A percentile compares a stretch with the other conserved stretches of the same genome.
phyloP scores from a whole-genome alignment of 2,888 invertebrate species.

The Ellobium chinense region DNA sequence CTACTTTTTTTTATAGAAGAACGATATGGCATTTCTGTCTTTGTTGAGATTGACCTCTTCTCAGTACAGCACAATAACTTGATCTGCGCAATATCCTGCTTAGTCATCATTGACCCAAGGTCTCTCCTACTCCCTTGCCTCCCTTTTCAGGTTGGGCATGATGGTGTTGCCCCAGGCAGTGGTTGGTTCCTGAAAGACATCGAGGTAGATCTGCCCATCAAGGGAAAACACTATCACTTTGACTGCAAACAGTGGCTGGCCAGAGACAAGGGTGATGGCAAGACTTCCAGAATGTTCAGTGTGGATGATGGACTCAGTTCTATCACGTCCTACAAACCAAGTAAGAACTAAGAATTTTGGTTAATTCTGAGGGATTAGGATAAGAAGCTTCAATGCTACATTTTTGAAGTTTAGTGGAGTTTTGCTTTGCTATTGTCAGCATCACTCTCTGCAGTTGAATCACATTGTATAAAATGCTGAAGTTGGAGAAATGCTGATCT shows the following conservation, averaged over 20 bases:
- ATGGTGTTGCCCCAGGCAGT: conserved; percentile 74
- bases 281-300: conserved; percentile 72
- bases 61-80: no score
- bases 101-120: no score
- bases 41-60: no score
- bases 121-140: neutral
- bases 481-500: no score
- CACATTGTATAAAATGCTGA: no score
- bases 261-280: conserved; percentile 76
- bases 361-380: neutral
- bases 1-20: no score
- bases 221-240: conserved; percentile 77
- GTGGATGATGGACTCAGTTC: conserved; percentile 74
- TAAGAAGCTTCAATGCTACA: no score
- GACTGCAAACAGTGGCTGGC: conserved; percentile 77
- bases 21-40: no score
- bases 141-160: conserved; percentile 74
- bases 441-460: no score
- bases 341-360: conserved; percentile 61
- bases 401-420: no score
- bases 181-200: conserved; percentile 78
- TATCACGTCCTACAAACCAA: conserved; percentile 75
- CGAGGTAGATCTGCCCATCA: conserved; percentile 77
- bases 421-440: no score
- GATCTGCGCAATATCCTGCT: no score